Percentiles rank a stretch among this genome's conserved stretches.
Evolutionary conservation across 2,113 vertebrate species (phyloP).

Genomic region (Spea multiplicata): DNA sequence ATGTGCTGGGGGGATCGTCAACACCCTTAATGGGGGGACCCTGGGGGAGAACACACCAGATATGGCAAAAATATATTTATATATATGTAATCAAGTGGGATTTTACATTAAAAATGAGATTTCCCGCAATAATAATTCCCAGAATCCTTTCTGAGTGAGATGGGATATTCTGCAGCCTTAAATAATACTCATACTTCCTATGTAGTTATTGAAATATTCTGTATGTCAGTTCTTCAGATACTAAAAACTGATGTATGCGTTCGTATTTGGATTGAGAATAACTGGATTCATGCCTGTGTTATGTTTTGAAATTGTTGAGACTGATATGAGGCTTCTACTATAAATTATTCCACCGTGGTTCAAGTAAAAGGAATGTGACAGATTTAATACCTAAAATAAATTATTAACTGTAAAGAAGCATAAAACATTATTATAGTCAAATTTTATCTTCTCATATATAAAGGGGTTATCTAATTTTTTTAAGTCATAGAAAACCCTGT

Average conservation of each 20-base stretch:
- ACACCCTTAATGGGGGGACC: no score
- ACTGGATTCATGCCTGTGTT: slow-evolving; percentile 72
- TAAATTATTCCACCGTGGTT: slow-evolving; percentile 69
- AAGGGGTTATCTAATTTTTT: not conserved
- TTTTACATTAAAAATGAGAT: no score
- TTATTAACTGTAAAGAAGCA: slow-evolving; percentile 73
- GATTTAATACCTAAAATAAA: slow-evolving; percentile 72
- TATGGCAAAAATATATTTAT: no score
- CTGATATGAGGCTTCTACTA: slow-evolving; percentile 65
- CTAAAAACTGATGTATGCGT: slow-evolving; percentile 55
- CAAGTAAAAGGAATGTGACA: slow-evolving; percentile 77
- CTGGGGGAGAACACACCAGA: no score
- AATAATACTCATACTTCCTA: no score
- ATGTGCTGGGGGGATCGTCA: no score
- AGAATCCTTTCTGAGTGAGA: no score
- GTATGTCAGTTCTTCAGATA: slow-evolving; percentile 50
- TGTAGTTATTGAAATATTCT: no score
- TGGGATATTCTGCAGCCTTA: not conserved
- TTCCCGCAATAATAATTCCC: no score
- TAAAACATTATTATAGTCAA: slow-evolving; percentile 60
- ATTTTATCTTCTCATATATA: not conserved
- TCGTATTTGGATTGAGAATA: slow-evolving; percentile 65
- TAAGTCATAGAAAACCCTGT: not conserved
- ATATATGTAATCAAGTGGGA: no score
- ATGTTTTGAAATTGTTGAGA: slow-evolving; percentile 69